phyloP scores from a whole-genome alignment of 2,113 vertebrate species.

The Amblyopsis rosae region DNA sequence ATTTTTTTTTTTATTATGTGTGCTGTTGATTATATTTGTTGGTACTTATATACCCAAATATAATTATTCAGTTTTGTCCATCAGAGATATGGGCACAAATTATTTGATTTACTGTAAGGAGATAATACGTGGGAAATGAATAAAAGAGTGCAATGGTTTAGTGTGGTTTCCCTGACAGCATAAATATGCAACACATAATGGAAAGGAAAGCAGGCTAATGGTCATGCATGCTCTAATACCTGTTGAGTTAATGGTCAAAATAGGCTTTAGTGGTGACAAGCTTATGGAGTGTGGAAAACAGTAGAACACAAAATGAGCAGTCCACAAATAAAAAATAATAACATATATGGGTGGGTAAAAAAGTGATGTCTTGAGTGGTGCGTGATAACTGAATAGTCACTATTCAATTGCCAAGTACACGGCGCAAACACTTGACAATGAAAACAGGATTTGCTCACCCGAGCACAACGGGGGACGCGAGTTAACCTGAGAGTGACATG shows the following conservation, averaged over 20 bases:
- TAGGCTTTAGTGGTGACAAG: slow-evolving; percentile 2
- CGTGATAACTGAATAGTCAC: neutral
- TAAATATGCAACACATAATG: slow-evolving; percentile 17
- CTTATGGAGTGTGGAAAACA: no score
- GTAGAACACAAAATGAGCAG: neutral
- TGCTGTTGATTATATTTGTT: slow-evolving; percentile 25
- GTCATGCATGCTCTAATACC: slow-evolving; percentile 37
- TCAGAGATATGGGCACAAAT: slow-evolving; percentile 41
- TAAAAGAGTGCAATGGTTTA: slow-evolving; percentile 7
- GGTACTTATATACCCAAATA: slow-evolving; percentile 45
- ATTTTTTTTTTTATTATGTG: slow-evolving; percentile 29
- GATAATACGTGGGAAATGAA: slow-evolving; percentile 16
- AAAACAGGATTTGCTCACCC: slow-evolving; percentile 36
- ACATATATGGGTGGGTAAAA: neutral
- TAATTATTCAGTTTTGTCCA: slow-evolving; percentile 33
- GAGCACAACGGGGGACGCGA: slow-evolving; percentile 38
- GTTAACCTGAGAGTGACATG: slow-evolving; percentile 52
- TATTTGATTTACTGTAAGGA: slow-evolving; percentile 46
- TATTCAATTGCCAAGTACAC: slow-evolving; percentile 32
- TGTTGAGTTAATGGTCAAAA: slow-evolving; percentile 36
- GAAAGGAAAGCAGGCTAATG: slow-evolving; percentile 7
- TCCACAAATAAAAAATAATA: slow-evolving; percentile 4
- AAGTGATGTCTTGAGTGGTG: neutral
- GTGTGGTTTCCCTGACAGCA: neutral
- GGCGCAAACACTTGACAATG: slow-evolving; percentile 33